Conservation (phyloP, 1,140 invertebrate species). For the Drosophila nigromelanica region DNA sequence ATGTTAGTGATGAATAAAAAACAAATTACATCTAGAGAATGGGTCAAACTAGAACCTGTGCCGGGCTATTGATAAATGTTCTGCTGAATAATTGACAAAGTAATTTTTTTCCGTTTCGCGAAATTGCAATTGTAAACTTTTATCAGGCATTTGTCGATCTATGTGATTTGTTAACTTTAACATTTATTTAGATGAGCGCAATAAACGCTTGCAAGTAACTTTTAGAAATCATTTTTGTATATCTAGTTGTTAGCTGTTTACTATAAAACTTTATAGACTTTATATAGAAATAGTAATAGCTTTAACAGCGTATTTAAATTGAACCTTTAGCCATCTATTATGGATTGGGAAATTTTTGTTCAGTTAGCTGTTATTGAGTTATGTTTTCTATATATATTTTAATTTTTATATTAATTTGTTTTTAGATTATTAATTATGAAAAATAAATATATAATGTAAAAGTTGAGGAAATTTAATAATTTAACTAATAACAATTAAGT, state of each 20-base stretch:
- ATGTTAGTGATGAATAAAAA: not conserved
- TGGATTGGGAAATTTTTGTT: not conserved
- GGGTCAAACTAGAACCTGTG: conserved; percentile 1
- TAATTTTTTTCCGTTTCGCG: not conserved
- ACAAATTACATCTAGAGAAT: not conserved
- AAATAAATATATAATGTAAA: not conserved
- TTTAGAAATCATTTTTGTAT: not conserved
- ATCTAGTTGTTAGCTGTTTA: not conserved
- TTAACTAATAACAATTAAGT: no score
- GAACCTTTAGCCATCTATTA: not conserved
- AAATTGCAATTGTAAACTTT: not conserved
- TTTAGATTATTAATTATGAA: not conserved
- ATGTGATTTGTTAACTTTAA: not conserved
- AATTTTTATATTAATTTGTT: no score
- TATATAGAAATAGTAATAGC: no score
- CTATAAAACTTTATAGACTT: not conserved
- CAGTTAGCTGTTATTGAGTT: not conserved
- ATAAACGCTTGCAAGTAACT: not conserved
- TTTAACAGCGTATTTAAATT: not conserved
- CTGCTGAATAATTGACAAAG: not conserved
- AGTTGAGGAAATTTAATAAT: no score
- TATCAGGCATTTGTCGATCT: not conserved
- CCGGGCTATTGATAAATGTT: conserved; percentile 12
- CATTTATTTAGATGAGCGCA: not conserved
- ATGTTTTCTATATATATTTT: no score